Base-by-base conservation (phyloP, 2,797 vertebrate genomes). In the Podarcis siculus region DNA sequence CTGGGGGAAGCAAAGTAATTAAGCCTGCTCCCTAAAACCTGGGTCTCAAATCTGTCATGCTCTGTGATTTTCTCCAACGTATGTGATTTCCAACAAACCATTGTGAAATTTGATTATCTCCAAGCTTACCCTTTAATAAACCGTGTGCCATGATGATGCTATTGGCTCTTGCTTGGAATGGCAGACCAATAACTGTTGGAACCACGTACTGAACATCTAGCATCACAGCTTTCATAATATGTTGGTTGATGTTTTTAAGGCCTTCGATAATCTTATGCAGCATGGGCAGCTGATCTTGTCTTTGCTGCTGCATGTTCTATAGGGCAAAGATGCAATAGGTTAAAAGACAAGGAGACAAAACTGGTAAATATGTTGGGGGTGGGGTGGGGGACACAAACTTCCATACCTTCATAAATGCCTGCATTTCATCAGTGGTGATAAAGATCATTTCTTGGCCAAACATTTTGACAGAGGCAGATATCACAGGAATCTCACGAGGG, bases 401-500 rank as follows among this genome's bases (percentile, higher is more conserved):
- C 9, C 23, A 7, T 84, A 84, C 82, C 82, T 83, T 37, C 4
- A 32, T 35, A 32, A 23, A 0, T 37, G 25, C 39, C 10, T 4
- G 23, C 5, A 58, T 45, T 35, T 25, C 32, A 12, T 27, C 32
- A 69, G 1, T 0, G 15, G 35, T 1, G 1, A 17, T 1, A 79
- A 61, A 85, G 0, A 42, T 13, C 12, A n/a, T 0, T 9, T 85
- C 1, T 15, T 19, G 2, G n/a, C 2, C 55, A 5, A 75, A 19
- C 2, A 75, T 0, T 49, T 8, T 80, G 3, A 89, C 0, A 35
- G 42, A 3, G 1, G 4, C 1, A 66, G n/a, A 32, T 5, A 49
- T 1, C 0, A 49, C 1, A 32, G 12, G 30, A 3, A 3, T 2
- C 32, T 13, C 73, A 42, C 0, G 12, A n/a, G 32, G 1, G 67